These are phyloP conservation scores for Melipona bicolor DNA, from an alignment of 2,888 invertebrate genomes.

Conservation along the genomic window DNA sequence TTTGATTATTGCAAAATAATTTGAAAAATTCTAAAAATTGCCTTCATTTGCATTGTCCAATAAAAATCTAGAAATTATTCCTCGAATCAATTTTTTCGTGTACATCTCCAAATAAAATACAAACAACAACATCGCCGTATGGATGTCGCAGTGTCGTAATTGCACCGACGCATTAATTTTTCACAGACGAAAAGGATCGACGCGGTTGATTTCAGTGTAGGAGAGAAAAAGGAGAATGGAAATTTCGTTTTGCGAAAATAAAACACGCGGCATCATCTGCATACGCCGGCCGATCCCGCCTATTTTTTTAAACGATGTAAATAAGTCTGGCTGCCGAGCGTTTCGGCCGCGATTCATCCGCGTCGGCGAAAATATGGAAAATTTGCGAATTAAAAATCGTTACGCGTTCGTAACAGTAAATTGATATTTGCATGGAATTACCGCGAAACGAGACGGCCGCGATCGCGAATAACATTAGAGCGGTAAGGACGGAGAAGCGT, in stretches of 20 bases:
- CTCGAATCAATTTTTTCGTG: no score
- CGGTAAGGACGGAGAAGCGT: neutral
- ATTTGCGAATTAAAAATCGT: neutral
- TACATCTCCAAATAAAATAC: no score
- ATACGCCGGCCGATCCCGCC: neutral
- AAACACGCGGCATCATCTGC: neutral
- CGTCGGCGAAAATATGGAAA: slow-evolving; percentile 18
- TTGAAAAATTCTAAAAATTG: no score
- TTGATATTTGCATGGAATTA: slow-evolving; percentile 24
- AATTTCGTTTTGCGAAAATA: neutral
- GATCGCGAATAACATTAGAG: slow-evolving; percentile 2
- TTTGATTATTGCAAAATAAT: no score
- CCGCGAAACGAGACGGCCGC: neutral
- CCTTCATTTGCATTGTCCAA: no score
- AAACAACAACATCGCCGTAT: no score
- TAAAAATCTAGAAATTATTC: no score
- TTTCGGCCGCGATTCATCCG: neutral
- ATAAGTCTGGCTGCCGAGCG: neutral
- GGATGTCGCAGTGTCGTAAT: no score
- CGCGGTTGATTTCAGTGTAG: neutral
- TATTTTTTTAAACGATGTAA: slow-evolving; percentile 4
- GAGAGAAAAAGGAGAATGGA: neutral
- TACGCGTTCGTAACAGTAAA: slow-evolving; percentile 10
- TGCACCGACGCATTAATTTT: neutral
- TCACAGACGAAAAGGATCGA: neutral